These are phyloP conservation scores for Rhynchonycteris naso DNA, from an alignment of 2,797 vertebrate species.

Conservation along the genomic window DNA sequence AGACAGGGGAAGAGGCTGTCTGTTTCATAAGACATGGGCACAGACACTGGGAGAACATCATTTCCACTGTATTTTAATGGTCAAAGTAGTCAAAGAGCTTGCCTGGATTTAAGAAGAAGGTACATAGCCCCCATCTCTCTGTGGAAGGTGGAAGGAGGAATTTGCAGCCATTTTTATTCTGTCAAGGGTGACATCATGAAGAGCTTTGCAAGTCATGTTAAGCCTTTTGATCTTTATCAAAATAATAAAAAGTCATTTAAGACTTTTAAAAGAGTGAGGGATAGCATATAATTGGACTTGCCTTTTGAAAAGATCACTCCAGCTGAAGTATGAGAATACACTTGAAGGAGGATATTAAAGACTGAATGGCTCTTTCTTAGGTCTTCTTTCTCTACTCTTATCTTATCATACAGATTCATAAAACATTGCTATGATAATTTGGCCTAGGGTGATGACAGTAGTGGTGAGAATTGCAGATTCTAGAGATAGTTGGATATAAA, in stretches of 20 bases:
- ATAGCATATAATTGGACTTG: neutral
- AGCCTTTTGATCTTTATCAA: neutral
- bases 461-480: neutral
- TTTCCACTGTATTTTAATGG: neutral
- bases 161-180: neutral
- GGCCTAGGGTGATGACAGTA: neutral
- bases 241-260: constrained; percentile 3
- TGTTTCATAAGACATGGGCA: neutral
- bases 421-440: neutral
- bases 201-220: neutral
- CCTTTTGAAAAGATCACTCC: constrained; percentile 10
- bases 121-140: neutral
- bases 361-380: neutral
- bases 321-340: neutral
- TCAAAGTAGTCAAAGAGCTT: neutral
- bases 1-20: neutral
- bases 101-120: neutral
- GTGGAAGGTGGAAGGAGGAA: neutral
- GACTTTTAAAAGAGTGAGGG: neutral
- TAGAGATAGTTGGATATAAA: neutral
- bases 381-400: neutral
- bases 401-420: neutral
- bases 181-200: neutral
- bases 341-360: neutral
- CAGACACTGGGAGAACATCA: neutral